Base-by-base conservation (phyloP, 2,113 vertebrate species). In the Shinisaurus crocodilurus region DNA sequence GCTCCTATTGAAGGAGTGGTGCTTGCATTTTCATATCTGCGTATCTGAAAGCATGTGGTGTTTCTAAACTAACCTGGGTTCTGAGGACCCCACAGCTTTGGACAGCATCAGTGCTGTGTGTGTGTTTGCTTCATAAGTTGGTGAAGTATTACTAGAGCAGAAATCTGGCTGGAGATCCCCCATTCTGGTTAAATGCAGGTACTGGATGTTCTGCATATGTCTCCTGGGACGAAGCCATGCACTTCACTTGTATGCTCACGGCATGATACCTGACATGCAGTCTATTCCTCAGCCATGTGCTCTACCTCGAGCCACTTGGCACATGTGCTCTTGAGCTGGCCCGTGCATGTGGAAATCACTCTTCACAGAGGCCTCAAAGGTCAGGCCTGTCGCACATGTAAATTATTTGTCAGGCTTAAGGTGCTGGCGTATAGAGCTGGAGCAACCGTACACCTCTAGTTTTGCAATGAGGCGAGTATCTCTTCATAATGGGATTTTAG, bases 401-500 rank as follows among this genome's bases (percentile, higher is more conserved):
- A 40, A 86, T 74, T 84, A 86, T 25, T 85, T 60, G 72, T 91
- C 79, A 80, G 89, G 25, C 48, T 88, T 82, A 16, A 82, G 79
- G 72, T 91, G 9, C 89, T 89, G 92, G 54, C 85, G 13, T 76
- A 5, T 85, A 23, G 90, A 91, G 45, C 50, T 16, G 5, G 65
- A 85, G 48, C 29, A 85, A 54, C 45, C 67, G 6, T 77, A 54
- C 12, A 20, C 60, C 82, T 54, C 32, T 1, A 0, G 7, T 0
- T 0, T 0, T 0, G 0, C 89, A 89, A 6, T 1, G n/a, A 32
- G 40, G 88, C 90, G 4, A 15, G 45, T 74, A 87, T 5, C 50
- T 94, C 90, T 87, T 94, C 54, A 40, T 86, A 92, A 57, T 91
- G 34, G 25, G 81, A 57, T 93, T 85, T 95, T 89, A 87, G 75